phyloP scores from a whole-genome alignment of 92 coral and sea anemone genomes.

The Palythoa grandiflora region DNA sequence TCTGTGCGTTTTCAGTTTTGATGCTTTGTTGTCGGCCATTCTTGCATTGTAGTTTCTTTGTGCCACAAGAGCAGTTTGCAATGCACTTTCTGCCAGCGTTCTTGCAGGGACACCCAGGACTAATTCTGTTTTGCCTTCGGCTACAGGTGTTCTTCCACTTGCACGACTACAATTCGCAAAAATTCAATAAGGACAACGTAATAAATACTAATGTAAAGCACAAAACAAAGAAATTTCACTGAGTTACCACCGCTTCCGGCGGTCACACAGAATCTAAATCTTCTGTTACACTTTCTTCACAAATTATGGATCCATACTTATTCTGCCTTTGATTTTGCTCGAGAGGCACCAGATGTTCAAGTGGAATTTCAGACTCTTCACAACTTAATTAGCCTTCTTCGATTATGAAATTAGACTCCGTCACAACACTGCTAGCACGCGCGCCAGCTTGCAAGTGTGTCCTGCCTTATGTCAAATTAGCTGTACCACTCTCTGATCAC shows the following conservation, averaged over 20 bases:
- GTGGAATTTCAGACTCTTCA: not conserved
- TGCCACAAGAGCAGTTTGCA: conserved; percentile 51
- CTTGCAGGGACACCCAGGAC: conserved; percentile 48
- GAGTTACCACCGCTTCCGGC: conserved; percentile 3
- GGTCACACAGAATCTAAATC: conserved; percentile 13
- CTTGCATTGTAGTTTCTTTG: conserved; percentile 9
- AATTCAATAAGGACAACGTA: conserved; percentile 17
- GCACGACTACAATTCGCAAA: conserved; percentile 41
- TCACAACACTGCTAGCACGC: not conserved
- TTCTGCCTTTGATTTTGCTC: not conserved
- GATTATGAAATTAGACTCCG: not conserved
- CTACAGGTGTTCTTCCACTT: conserved; percentile 48
- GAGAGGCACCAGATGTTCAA: not conserved
- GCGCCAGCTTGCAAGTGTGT: not conserved
- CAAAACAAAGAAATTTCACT: not conserved
- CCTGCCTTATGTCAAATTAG: not conserved
- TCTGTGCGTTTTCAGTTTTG: conserved; percentile 16
- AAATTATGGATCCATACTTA: conserved; percentile 2
- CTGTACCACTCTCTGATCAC: not conserved
- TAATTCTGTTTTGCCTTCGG: conserved; percentile 38
- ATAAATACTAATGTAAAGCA: not conserved
- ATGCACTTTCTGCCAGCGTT: conserved; percentile 40
- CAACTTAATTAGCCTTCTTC: not conserved
- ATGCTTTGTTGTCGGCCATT: conserved; percentile 19
- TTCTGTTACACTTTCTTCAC: not conserved